Conservation (phyloP, 2,888 invertebrate genomes). For the Thalpophila matura region DNA sequence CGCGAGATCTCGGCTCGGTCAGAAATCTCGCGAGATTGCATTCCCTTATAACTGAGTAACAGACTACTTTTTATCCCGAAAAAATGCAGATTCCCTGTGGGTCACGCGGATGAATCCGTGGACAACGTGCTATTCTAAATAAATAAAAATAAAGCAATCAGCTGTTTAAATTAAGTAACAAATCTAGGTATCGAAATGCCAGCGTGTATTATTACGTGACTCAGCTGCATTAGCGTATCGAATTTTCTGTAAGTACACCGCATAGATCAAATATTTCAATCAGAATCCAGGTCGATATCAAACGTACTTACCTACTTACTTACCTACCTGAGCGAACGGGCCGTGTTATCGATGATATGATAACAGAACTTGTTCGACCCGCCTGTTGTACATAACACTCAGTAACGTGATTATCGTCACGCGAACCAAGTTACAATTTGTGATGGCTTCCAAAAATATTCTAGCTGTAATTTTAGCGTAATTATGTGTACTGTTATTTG, state of each 20-base stretch:
- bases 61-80: no score
- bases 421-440: constrained; percentile 70
- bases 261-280: constrained; percentile 51
- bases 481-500: constrained; percentile 17
- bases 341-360: constrained; percentile 77
- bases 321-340: constrained; percentile 36
- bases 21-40: no score
- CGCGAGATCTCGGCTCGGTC: no score
- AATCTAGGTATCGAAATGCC: no score
- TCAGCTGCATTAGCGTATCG: background rate
- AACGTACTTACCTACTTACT: constrained; percentile 28
- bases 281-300: constrained; percentile 67
- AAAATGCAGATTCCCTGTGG: no score
- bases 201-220: background rate
- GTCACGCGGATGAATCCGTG: no score
- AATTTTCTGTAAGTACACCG: background rate
- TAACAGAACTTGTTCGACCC: constrained; percentile 73
- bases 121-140: no score
- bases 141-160: no score
- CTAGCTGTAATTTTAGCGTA: constrained; percentile 21
- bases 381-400: constrained; percentile 72
- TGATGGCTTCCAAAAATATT: constrained; percentile 73
- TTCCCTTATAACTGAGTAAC: no score
- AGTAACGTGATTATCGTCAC: constrained; percentile 78
- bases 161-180: no score